Percentiles rank a stretch among this genome's conserved stretches.
Evolutionary conservation across 2,888 invertebrate genomes (phyloP).

Genomic region (Gymnocheta viridis): DNA sequence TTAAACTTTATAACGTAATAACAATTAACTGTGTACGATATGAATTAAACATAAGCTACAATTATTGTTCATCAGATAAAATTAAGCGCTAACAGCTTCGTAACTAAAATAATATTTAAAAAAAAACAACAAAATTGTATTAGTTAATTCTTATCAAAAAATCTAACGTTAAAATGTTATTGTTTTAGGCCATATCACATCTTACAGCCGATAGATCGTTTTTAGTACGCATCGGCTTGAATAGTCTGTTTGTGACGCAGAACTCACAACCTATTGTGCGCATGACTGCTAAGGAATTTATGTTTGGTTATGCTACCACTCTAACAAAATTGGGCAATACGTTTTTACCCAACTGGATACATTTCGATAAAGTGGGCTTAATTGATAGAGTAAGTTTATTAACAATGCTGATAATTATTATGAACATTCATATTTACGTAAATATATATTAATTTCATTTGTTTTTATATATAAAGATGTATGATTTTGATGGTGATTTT

Average conservation of each 20-base stretch:
- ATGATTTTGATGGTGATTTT: conserved; percentile 90
- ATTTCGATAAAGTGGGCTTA: conserved; percentile 92
- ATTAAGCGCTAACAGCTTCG: conserved; percentile 3
- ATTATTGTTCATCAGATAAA: conserved; percentile 23
- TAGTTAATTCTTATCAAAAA: background rate
- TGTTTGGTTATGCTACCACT: conserved; percentile 93
- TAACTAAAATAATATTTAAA: background rate
- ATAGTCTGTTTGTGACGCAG: conserved; percentile 87
- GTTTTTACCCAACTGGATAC: conserved; percentile 91
- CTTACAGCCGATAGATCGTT: conserved; percentile 87
- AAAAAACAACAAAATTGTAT: conserved; percentile 2
- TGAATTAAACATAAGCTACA: conserved; percentile 31
- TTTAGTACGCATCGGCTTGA: conserved; percentile 87
- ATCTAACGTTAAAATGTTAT: conserved; percentile 1
- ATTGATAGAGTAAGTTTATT: conserved; percentile 89
- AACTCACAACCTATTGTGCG: conserved; percentile 87
- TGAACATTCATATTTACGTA: no score
- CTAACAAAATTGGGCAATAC: conserved; percentile 92
- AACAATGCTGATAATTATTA: background rate
- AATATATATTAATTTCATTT: background rate
- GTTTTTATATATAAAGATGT: conserved; percentile 86
- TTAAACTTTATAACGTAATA: conserved; percentile 28
- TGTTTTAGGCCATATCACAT: conserved; percentile 90
- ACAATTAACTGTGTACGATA: conserved; percentile 1
- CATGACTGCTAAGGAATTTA: conserved; percentile 93